Base-by-base conservation (phyloP, 2,113 vertebrate genomes). In the Corythornis vintsioides region DNA sequence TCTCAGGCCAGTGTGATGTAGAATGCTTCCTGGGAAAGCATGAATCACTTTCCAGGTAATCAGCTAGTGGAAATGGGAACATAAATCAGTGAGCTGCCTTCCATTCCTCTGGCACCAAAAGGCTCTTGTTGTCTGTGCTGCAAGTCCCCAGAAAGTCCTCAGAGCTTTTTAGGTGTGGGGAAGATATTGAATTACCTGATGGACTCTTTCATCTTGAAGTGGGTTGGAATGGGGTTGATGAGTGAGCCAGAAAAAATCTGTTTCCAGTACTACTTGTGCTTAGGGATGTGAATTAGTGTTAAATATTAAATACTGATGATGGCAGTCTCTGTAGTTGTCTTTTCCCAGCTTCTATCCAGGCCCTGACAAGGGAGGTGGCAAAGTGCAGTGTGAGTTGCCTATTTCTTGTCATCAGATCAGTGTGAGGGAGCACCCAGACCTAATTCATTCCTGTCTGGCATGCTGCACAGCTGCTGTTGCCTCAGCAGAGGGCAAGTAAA, bases 31-130 rank as follows among this genome's bases (percentile, higher is more conserved):
- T 33, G 84, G 79, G 87, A 84, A 78, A 60, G 67, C 57, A 26
- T 72, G 50, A 81, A 52, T 92, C 63, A 17, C 29, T 35, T 69
- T 69, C 53, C 66, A 72, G 59, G 59, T 76, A 90, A 88, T 65
- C 59, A 56, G 0, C 13, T 10, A 26, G 20, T 47, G 71, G 57
- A 29, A 82, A 31, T 20, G 35, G 16, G 18, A 10, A 8, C 16
- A 5, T 10, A 64, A 75, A 56, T 69, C 66, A 24, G 9, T 0
- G 60, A 56, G 55, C 25, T 76, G 69, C 29, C n/a, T 69, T 17
- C 52, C 9, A 7, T 33, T 60, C 3, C 13, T 18, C 50, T 40
- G 40, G 3, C 7, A 2, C 11, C 9, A 29, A 14, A 12, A 19
- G 13, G 17, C 52, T 60, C 13, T 38, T 50, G 8, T 13, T 29